A percentile compares a stretch with the other conserved stretches of the same genome.
phyloP scores from a whole-genome alignment of 1,140 invertebrate genomes.

The Chironomus striatipennis region DNA sequence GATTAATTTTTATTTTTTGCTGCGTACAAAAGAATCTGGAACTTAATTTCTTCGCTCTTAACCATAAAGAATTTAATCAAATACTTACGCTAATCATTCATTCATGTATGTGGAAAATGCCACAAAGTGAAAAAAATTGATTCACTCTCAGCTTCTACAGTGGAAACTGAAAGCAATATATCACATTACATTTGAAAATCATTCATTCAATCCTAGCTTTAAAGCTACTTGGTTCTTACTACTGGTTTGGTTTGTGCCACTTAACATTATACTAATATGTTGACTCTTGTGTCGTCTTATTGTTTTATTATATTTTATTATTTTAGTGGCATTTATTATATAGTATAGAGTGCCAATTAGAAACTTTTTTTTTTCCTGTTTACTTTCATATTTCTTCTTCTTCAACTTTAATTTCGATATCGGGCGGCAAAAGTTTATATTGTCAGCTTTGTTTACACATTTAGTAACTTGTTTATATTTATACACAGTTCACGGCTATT shows the following conservation, averaged over 20 bases:
- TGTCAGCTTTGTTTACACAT: too few species aligned
- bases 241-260: slow-evolving; percentile 6
- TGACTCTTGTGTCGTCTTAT: slow-evolving; percentile 7
- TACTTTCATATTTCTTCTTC: background rate
- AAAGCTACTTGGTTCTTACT: background rate
- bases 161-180: background rate
- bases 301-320: slow-evolving; percentile 10
- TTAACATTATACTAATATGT: slow-evolving; percentile 4
- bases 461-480: too few species aligned
- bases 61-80: background rate
- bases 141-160: background rate
- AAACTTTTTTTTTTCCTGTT: background rate
- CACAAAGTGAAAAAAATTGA: background rate
- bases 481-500: too few species aligned
- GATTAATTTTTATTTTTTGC: background rate
- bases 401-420: background rate
- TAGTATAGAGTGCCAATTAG: background rate
- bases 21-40: background rate
- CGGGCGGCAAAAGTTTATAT: background rate
- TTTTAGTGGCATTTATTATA: background rate
- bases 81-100: background rate
- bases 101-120: background rate
- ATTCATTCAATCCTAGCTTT: slow-evolving; percentile 6
- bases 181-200: background rate
- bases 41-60: too few species aligned